phyloP scores from a whole-genome alignment of 2,888 invertebrate genomes.

The Drosophila subquinaria region DNA sequence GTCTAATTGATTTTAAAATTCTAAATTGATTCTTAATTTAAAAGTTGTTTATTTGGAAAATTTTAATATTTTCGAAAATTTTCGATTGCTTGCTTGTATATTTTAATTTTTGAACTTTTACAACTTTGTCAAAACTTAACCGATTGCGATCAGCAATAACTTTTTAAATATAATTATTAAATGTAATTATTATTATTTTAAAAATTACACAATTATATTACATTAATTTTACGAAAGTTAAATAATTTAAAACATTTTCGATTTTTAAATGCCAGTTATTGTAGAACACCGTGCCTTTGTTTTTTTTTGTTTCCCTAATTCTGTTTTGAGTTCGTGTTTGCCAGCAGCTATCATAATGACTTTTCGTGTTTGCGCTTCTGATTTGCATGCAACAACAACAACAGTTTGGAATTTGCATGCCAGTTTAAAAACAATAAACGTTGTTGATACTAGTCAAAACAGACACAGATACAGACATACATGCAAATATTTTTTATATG shows the following conservation, averaged over 20 bases:
- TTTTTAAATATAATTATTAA: neutral
- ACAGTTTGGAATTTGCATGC: slow-evolving; percentile 55
- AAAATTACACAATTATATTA: too few species aligned
- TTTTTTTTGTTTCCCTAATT: slow-evolving; percentile 6
- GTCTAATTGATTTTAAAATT: too few species aligned
- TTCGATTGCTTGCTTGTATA: too few species aligned
- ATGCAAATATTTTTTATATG: neutral
- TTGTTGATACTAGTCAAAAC: slow-evolving; percentile 34
- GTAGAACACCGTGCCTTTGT: neutral
- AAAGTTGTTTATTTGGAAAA: too few species aligned
- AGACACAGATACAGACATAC: slow-evolving; percentile 4
- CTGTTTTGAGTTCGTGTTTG: slow-evolving; percentile 28
- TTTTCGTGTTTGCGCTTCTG: slow-evolving; percentile 45
- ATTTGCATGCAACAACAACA: slow-evolving; percentile 54
- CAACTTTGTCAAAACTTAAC: too few species aligned
- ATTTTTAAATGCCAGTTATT: neutral
- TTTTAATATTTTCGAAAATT: too few species aligned
- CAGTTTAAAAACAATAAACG: slow-evolving; percentile 34
- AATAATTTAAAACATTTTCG: neutral
- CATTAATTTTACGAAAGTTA: neutral
- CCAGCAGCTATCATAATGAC: slow-evolving; percentile 37
- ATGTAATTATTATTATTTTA: too few species aligned
- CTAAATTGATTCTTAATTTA: too few species aligned
- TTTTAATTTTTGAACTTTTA: too few species aligned
- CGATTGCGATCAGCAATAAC: neutral